Conservation (phyloP, 2,888 invertebrate species). For the Amphipyra tragopoginis region DNA sequence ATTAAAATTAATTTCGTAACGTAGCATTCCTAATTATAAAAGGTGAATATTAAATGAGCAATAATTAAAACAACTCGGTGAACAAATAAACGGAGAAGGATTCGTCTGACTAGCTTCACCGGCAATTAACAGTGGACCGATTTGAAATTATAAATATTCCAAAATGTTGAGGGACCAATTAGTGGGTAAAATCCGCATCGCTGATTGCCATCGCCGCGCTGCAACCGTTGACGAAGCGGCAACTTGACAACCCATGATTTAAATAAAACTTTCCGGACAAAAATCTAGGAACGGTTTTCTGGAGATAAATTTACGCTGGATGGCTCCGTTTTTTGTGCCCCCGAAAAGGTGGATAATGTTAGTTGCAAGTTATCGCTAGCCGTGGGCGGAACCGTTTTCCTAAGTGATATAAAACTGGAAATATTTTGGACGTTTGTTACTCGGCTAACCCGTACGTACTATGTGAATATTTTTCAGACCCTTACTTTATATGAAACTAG, state of each 20-base stretch:
- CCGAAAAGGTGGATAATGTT: conserved; percentile 20
- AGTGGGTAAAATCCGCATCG: conserved; percentile 48
- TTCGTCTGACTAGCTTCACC: conserved; percentile 19
- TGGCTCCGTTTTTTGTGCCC: conserved; percentile 9
- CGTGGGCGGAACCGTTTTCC: conserved; percentile 8
- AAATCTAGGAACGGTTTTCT: conserved; percentile 28
- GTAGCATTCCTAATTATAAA: conserved; percentile 23
- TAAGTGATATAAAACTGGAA: conserved; percentile 22
- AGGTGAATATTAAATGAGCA: conserved; percentile 44
- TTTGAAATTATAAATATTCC: conserved; percentile 51
- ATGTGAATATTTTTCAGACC: not conserved
- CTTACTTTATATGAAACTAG: not conserved
- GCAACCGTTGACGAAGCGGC: conserved; percentile 49
- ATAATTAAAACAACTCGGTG: conserved; percentile 35
- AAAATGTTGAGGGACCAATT: conserved; percentile 52
- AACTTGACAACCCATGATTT: conserved; percentile 44
- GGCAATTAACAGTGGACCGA: conserved; percentile 34
- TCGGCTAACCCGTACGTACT: conserved; percentile 1
- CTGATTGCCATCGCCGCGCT: conserved; percentile 44
- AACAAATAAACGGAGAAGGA: conserved; percentile 36
- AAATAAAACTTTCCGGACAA: conserved; percentile 27
- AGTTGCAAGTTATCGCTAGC: conserved; percentile 18
- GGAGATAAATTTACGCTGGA: conserved; percentile 25
- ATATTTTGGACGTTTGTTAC: conserved; percentile 25
- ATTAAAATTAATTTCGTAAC: conserved; percentile 34